Base-by-base conservation (phyloP, 1,140 invertebrate species). In the Mycetomoellerius zeteki region DNA sequence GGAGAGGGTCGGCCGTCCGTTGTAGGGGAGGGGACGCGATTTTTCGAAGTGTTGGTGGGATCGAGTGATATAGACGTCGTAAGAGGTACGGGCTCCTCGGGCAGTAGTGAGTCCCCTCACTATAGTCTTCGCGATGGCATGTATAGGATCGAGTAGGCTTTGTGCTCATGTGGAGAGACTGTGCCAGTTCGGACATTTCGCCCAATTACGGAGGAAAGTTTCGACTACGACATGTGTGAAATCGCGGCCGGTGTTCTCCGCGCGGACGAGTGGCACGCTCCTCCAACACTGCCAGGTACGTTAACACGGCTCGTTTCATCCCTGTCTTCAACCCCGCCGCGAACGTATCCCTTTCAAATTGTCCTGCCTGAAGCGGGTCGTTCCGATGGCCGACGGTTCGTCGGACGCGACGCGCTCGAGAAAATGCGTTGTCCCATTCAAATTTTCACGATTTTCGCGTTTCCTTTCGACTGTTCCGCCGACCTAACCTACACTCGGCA, bases 121-220 rank as follows among this genome's bases (percentile, higher is more conserved):
- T 96, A 96, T 96, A 96, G 96, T 97, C 96, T 96, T 96, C 96
- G 96, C 96, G 96, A 97, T 97, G 97, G 97, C 97, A 96, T 97
- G 97, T 96, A 96, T 97, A 97, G 97, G 96, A 96, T 96, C 97
- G 95, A 96, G 96, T 96, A 96, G 97, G 96, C 96, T 97, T 95
- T 97, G 97, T 97, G 97, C 96, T 96, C 97, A 97, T 95, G 96
- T 97, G 95, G 97, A 97, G 96, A 97, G 97, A 96, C 95, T 97
- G 97, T 97, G 97, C 96, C 96, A 97, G 96, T 96, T 97, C 92
- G 96, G 96, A 96, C 96, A 97, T 95, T 96, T 96, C 95, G 95
- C 93, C 89, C 94, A 95, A 91, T 92, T 96, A 94, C 95, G 96
- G 93, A 96, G 95, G 94, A 96, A 96, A 96, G 95, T 96, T 95